phyloP scores from a whole-genome alignment of 2,113 vertebrate species.

The Pollimyrus isidori region DNA sequence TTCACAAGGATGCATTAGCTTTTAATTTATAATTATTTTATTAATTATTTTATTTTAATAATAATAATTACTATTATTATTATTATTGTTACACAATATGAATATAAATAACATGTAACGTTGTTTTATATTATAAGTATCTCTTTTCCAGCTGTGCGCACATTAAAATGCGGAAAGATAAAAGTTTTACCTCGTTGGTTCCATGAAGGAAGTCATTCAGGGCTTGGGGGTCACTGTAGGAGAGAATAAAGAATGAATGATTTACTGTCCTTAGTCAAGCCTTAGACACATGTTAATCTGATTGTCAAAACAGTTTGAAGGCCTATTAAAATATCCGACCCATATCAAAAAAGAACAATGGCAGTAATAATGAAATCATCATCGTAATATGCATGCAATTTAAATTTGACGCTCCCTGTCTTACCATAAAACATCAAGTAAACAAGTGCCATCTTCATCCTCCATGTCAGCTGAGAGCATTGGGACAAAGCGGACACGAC shows the following conservation, averaged over 20 bases:
- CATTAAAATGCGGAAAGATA: background rate
- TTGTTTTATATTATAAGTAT: background rate
- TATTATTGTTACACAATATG: background rate
- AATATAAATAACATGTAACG: background rate
- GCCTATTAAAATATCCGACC: background rate
- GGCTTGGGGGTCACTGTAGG: slow-evolving; percentile 66
- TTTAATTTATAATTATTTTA: background rate
- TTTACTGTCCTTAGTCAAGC: background rate
- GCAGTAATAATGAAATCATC: background rate
- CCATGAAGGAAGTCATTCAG: slow-evolving; percentile 74
- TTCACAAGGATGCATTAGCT: background rate
- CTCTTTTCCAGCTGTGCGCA: background rate
- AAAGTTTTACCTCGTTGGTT: slow-evolving; percentile 60
- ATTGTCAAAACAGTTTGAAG: background rate
- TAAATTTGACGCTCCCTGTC: slow-evolving; percentile 24
- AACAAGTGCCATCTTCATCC: slow-evolving; percentile 74
- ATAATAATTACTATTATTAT: no score
- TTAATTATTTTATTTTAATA: background rate
- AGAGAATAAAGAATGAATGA: slow-evolving; percentile 1
- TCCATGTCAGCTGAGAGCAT: slow-evolving; percentile 64
- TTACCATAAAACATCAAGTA: slow-evolving; percentile 74
- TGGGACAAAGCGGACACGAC: slow-evolving; percentile 1
- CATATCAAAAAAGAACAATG: background rate
- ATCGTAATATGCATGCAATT: background rate
- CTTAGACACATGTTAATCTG: background rate